These are phyloP conservation scores for Drosophila tripunctata DNA, from an alignment of 2,888 invertebrate genomes.

Conservation along the genomic window DNA sequence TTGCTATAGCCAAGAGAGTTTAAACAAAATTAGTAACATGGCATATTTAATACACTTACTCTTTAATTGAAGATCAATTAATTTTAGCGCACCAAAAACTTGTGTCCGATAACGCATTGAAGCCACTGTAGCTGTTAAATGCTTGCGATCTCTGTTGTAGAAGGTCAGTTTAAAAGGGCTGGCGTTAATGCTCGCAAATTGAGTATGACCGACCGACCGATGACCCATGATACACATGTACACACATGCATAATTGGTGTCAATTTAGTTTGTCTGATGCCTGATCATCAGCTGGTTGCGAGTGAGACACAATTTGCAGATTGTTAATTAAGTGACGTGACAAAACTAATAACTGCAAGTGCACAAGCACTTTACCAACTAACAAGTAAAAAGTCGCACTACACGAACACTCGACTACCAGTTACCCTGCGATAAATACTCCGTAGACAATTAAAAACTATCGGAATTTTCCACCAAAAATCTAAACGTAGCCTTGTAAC, in stretches of 20 bases:
- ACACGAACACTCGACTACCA: not conserved
- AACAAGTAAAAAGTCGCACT: not conserved
- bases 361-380: constrained; percentile 12
- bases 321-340: constrained; percentile 43
- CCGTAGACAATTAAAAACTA: too few relatives aligned
- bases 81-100: too few relatives aligned
- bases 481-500: too few relatives aligned
- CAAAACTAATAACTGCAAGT: constrained; percentile 31
- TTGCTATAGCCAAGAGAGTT: too few relatives aligned
- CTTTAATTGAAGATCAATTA: too few relatives aligned
- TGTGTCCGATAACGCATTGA: too few relatives aligned
- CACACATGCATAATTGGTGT: constrained; percentile 65
- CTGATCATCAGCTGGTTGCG: constrained; percentile 28
- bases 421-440: not conserved
- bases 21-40: too few relatives aligned
- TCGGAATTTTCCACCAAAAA: too few relatives aligned
- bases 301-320: constrained; percentile 13
- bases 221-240: constrained; percentile 40
- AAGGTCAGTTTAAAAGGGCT: constrained; percentile 72
- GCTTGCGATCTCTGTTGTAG: constrained; percentile 30
- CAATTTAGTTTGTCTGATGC: constrained; percentile 49
- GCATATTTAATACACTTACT: too few relatives aligned
- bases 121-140: constrained; percentile 31
- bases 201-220: constrained; percentile 44
- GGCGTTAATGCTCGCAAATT: constrained; percentile 35